Conservation (phyloP, 1,140 invertebrate species). For the Neodiprion virginianus region DNA sequence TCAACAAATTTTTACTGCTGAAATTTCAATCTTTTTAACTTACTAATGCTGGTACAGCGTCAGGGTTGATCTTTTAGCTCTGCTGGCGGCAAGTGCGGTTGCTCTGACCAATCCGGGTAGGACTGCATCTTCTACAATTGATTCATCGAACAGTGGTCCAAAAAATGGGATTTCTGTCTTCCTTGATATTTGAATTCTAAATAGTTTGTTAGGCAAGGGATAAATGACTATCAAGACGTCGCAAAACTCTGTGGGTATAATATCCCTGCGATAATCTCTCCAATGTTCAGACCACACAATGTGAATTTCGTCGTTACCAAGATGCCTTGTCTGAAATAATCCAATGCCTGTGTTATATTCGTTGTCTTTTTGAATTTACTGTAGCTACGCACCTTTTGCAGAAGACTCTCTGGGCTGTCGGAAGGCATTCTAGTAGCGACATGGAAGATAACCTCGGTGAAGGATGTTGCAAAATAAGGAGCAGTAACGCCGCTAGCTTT, state of each 20-base stretch:
- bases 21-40: conserved; percentile 42
- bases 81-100: conserved; percentile 91
- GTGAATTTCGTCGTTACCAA: conserved; percentile 99
- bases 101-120: conserved; percentile 89
- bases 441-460: conserved; percentile 86
- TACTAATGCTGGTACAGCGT: conserved; percentile 93
- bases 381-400: conserved; percentile 78
- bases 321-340: conserved; percentile 80
- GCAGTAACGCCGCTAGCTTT: conserved; percentile 90
- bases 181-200: conserved; percentile 54
- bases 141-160: conserved; percentile 95
- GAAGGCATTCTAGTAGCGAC: conserved; percentile 98
- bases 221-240: conserved; percentile 98
- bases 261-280: conserved; percentile 94
- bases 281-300: conserved; percentile 99
- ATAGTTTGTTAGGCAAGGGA: conserved; percentile 76
- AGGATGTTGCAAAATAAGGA: conserved; percentile 96
- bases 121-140: conserved; percentile 83
- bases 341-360: no score
- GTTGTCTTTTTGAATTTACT: background rate
- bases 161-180: conserved; percentile 86
- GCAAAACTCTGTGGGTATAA: conserved; percentile 99
- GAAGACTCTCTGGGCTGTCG: conserved; percentile 81
- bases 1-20: no score
- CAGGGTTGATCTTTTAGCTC: conserved; percentile 86